phyloP scores from a whole-genome alignment of 2,888 invertebrate genomes.

The Drosophila fungiperda region DNA sequence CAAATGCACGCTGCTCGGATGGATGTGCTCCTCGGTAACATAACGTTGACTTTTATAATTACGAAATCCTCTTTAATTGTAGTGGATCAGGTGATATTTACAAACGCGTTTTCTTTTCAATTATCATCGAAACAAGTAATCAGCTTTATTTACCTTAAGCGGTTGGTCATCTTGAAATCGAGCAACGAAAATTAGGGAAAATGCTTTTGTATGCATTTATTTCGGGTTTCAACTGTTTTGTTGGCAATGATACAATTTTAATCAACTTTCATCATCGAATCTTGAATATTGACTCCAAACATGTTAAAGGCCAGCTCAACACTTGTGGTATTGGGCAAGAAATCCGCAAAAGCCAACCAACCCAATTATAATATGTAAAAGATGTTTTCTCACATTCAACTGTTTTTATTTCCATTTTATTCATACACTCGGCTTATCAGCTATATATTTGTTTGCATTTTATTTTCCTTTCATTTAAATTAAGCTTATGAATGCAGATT shows the following conservation, averaged over 20 bases:
- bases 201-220: background rate
- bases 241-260: background rate
- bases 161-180: background rate
- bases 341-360: background rate
- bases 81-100: background rate
- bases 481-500: conserved; percentile 70
- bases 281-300: background rate
- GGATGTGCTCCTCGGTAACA: background rate
- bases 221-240: background rate
- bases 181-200: background rate
- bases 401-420: conserved; percentile 72
- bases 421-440: conserved; percentile 63
- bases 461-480: conserved; percentile 50
- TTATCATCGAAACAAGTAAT: background rate
- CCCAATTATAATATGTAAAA: conserved; percentile 4
- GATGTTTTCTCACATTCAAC: conserved; percentile 65
- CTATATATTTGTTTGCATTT: conserved; percentile 59
- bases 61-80: conserved; percentile 11
- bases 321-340: background rate
- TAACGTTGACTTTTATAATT: conserved; percentile 37
- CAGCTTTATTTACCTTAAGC: background rate
- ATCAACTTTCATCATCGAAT: background rate
- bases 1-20: background rate
- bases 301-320: background rate
- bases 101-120: conserved; percentile 1